These are phyloP conservation scores for Blastobasis adustella DNA, from an alignment of 2,888 invertebrate genomes.

Conservation along the genomic window DNA sequence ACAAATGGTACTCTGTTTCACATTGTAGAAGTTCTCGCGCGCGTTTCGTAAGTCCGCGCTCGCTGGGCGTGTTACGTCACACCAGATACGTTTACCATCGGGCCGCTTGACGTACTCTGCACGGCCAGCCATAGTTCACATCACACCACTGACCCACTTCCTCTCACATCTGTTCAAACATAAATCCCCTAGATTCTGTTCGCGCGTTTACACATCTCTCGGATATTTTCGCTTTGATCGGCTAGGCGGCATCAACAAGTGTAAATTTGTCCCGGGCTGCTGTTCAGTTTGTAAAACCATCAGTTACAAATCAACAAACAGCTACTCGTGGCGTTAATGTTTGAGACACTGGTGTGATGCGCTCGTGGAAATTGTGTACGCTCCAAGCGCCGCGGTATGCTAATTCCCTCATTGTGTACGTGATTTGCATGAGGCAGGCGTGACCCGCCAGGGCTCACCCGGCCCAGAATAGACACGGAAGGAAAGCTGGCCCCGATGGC, in stretches of 20 bases:
- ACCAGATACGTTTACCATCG: constrained; percentile 52
- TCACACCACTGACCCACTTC: constrained; percentile 59
- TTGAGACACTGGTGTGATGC: constrained; percentile 2
- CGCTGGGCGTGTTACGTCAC: constrained; percentile 47
- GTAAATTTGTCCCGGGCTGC: constrained; percentile 3
- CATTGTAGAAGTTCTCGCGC: constrained; percentile 37
- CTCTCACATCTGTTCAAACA: constrained; percentile 48
- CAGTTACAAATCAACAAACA: too few relatives aligned
- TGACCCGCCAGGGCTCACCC: constrained; percentile 49
- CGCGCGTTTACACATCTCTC: constrained; percentile 16
- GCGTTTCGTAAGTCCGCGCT: constrained; percentile 52
- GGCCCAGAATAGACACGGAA: constrained; percentile 67
- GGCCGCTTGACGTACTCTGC: constrained; percentile 45
- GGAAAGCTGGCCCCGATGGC: constrained; percentile 56
- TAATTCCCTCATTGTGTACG: constrained; percentile 55
- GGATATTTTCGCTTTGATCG: constrained; percentile 20
- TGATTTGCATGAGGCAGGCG: constrained; percentile 58
- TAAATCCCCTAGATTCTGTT: constrained; percentile 40
- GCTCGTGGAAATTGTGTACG: constrained; percentile 33
- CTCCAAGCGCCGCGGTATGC: constrained; percentile 36
- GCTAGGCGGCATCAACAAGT: constrained; percentile 7
- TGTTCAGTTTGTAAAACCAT: neutral
- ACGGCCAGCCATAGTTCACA: constrained; percentile 35
- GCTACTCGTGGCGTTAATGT: too few relatives aligned
- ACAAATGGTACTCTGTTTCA: constrained; percentile 44